Conservation (phyloP, 2,888 invertebrate genomes). For the Ischnura elegans region DNA sequence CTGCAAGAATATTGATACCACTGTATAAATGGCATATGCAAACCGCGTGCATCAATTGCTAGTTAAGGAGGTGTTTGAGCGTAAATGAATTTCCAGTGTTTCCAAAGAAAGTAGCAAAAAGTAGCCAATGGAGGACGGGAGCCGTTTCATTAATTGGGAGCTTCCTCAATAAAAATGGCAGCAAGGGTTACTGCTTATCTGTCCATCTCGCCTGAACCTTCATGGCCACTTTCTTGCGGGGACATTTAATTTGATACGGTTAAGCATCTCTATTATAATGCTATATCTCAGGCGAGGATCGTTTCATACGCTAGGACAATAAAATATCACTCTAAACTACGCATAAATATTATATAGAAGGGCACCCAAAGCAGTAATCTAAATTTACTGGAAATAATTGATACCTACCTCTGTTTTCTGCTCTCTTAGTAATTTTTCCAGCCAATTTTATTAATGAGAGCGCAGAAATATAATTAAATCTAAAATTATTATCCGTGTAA, state of each 20-base stretch:
- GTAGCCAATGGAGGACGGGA: neutral
- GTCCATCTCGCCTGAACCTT: constrained; percentile 11
- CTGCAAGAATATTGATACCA: no score
- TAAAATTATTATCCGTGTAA: neutral
- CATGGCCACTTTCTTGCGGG: constrained; percentile 43
- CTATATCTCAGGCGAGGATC: constrained; percentile 28
- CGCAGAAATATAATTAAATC: neutral
- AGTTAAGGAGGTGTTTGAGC: no score
- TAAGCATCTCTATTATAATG: constrained; percentile 54
- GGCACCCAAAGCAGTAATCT: neutral
- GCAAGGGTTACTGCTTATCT: constrained; percentile 40
- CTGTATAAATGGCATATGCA: no score
- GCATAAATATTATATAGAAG: neutral
- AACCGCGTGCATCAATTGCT: no score
- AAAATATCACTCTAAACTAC: neutral
- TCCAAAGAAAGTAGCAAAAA: neutral
- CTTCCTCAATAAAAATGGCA: constrained; percentile 50
- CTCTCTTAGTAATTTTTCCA: neutral
- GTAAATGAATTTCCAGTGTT: neutral
- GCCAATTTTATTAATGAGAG: constrained; percentile 13
- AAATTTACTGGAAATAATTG: constrained; percentile 2
- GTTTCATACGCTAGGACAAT: neutral
- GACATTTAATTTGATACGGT: constrained; percentile 66
- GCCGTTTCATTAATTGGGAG: constrained; percentile 59
- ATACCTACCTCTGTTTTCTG: neutral